A percentile compares a stretch with the other conserved stretches of the same genome.
phyloP scores from a whole-genome alignment of 2,113 vertebrate species.

The Gallinago paraguaiae region DNA sequence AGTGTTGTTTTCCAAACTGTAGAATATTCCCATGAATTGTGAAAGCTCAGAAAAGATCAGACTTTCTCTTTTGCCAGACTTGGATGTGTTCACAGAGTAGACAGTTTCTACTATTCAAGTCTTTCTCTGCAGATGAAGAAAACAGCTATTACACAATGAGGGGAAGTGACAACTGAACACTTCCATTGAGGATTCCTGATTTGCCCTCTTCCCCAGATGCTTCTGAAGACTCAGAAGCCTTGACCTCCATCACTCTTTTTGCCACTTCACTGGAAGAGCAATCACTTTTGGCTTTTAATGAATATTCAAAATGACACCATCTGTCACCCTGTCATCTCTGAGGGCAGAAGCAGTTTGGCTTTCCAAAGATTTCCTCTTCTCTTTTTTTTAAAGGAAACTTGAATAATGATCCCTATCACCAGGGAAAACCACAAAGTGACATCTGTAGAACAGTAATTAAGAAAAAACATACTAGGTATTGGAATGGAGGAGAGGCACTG shows the following conservation, averaged over 20 bases:
- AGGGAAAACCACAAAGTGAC: not conserved
- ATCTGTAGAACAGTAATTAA: not conserved
- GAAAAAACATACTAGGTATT: not conserved
- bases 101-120: not conserved
- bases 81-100: not conserved
- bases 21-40: not conserved
- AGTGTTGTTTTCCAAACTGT: not conserved
- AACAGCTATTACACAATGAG: not conserved
- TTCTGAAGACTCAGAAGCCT: not conserved
- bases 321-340: not conserved
- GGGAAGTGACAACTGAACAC: not conserved
- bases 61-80: not conserved
- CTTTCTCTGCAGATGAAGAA: not conserved
- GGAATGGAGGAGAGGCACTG: not conserved
- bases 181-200: not conserved
- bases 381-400: not conserved
- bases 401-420: not conserved
- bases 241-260: not conserved
- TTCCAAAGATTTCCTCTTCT: not conserved
- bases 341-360: not conserved
- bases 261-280: not conserved
- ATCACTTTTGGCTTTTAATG: not conserved
- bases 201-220: not conserved
- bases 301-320: not conserved
- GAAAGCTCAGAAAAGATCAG: not conserved